These are phyloP conservation scores for Blera fallax DNA, from an alignment of 2,888 invertebrate species.

Conservation along the genomic window DNA sequence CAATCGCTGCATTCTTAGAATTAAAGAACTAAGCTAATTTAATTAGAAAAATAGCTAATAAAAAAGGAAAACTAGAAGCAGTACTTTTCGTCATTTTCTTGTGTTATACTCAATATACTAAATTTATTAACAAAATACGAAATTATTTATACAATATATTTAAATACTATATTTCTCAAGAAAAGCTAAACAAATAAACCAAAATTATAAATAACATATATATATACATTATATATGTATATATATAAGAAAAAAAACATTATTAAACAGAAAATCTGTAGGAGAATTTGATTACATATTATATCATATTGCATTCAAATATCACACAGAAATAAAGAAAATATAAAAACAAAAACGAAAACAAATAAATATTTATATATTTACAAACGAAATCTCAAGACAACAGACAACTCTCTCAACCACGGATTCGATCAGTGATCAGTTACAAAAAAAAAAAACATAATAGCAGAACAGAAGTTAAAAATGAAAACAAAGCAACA, in stretches of 20 bases:
- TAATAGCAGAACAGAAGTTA: slow-evolving; percentile 65
- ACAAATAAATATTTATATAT: slow-evolving; percentile 62
- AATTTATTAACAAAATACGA: slow-evolving; percentile 63
- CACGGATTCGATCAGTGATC: slow-evolving; percentile 53
- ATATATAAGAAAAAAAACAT: slow-evolving; percentile 44
- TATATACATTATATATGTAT: slow-evolving; percentile 59
- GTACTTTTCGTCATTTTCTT: slow-evolving; percentile 57
- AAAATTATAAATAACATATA: slow-evolving; percentile 55
- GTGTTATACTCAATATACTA: slow-evolving; percentile 68
- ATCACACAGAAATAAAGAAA: slow-evolving; percentile 51
- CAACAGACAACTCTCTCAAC: slow-evolving; percentile 55
- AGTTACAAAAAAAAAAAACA: too few relatives aligned
- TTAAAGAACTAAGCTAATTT: neutral
- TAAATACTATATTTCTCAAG: slow-evolving; percentile 68
- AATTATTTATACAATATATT: slow-evolving; percentile 69
- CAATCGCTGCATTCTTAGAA: neutral
- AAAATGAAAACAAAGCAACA: slow-evolving; percentile 73
- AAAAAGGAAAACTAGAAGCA: slow-evolving; percentile 27
- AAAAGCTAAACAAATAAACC: slow-evolving; percentile 53
- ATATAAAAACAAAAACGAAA: slow-evolving; percentile 44
- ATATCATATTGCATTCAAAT: slow-evolving; percentile 68
- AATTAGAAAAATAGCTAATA: neutral
- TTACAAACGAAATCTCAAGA: slow-evolving; percentile 58
- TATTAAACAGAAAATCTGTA: slow-evolving; percentile 56
- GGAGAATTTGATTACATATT: slow-evolving; percentile 51